Percentiles rank a stretch among this genome's conserved stretches.
phyloP scores from a whole-genome alignment of 2,113 vertebrate genomes.

The Zonotrichia leucophrys region DNA sequence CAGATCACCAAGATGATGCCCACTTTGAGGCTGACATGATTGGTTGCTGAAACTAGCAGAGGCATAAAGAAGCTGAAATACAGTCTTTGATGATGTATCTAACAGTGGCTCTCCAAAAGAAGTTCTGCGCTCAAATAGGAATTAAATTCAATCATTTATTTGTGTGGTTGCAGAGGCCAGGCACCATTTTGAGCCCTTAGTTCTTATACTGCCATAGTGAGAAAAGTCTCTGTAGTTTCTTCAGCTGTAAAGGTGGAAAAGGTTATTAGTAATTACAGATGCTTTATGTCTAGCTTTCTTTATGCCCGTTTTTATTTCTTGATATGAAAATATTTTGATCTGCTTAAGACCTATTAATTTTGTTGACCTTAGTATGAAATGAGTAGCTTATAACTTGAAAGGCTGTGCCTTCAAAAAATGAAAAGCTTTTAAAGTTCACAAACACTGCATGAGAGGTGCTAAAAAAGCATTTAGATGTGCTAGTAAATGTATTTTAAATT shows the following conservation, averaged over 20 bases:
- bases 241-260: not conserved
- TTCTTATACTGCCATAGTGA: not conserved
- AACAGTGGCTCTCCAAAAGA: not conserved
- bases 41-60: not conserved
- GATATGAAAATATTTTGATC: not conserved
- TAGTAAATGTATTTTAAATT: not conserved
- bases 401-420: not conserved
- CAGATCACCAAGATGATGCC: not conserved
- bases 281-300: not conserved
- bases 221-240: not conserved
- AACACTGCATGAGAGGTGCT: not conserved
- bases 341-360: slow-evolving; percentile 5
- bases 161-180: not conserved
- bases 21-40: not conserved
- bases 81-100: not conserved
- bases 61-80: not conserved
- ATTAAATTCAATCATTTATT: not conserved
- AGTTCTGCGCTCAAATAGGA: not conserved
- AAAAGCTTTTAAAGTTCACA: not conserved
- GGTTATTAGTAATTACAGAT: not conserved
- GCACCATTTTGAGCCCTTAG: not conserved
- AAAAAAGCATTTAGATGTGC: not conserved
- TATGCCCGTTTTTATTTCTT: not conserved
- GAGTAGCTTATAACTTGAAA: not conserved
- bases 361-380: not conserved